A percentile compares a stretch with the other conserved stretches of the same genome.
phyloP scores from a whole-genome alignment of 2,113 vertebrate genomes.

The Nothobranchius kuhntae region DNA sequence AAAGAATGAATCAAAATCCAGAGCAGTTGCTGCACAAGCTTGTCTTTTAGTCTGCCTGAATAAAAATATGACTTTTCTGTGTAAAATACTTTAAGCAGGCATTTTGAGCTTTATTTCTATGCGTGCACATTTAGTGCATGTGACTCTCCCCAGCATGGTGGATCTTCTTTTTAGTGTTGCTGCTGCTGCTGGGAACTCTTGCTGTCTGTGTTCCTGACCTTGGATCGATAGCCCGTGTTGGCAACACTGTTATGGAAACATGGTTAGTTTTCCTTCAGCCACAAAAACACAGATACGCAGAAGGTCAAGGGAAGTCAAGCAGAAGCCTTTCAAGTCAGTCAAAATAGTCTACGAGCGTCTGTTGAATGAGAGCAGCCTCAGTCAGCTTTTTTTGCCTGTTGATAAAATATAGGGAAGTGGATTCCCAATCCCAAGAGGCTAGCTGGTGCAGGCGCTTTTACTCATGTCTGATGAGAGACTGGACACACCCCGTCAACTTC shows the following conservation, averaged over 20 bases:
- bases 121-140: background rate
- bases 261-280: slow-evolving; percentile 19
- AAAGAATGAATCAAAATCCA: background rate
- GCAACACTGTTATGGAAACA: slow-evolving; percentile 63
- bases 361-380: slow-evolving; percentile 3
- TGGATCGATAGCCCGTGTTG: slow-evolving; percentile 32
- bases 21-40: background rate
- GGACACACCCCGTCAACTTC: too few species aligned
- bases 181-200: slow-evolving; percentile 10
- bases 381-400: slow-evolving; percentile 16
- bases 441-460: background rate
- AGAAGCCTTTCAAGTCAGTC: slow-evolving; percentile 17
- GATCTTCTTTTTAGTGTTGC: slow-evolving; percentile 1
- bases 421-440: background rate
- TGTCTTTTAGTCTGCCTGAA: background rate
- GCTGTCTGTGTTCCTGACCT: slow-evolving; percentile 35
- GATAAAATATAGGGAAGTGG: slow-evolving; percentile 18
- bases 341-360: slow-evolving; percentile 3
- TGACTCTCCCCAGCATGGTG: background rate
- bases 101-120: background rate
- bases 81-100: too few species aligned
- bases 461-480: background rate
- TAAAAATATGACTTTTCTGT: background rate
- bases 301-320: slow-evolving; percentile 38
- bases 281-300: slow-evolving; percentile 16